Percentiles rank a stretch among this genome's conserved stretches.
Conservation (phyloP, 2,113 vertebrate genomes). For the Candoia aspera region DNA sequence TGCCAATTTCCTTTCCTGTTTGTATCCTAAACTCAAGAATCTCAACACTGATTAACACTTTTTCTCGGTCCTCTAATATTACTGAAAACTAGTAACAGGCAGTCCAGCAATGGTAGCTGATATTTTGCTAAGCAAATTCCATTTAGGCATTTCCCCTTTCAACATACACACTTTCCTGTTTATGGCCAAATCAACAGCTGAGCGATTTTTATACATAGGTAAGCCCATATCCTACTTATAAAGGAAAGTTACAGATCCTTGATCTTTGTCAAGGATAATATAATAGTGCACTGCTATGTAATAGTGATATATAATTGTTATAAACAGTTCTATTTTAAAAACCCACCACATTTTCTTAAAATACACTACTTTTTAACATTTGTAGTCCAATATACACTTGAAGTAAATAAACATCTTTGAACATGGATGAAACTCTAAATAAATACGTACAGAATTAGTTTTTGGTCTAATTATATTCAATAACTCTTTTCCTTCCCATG, state of each 20-base stretch:
- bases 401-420: neutral
- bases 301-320: neutral
- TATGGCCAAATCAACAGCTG: neutral
- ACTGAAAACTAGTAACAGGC: neutral
- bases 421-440: neutral
- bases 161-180: neutral
- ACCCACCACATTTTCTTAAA: neutral
- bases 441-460: neutral
- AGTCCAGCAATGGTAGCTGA: neutral
- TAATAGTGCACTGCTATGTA: neutral
- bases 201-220: neutral
- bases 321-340: neutral
- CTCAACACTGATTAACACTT: neutral
- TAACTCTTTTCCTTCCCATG: neutral
- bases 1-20: neutral
- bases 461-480: neutral
- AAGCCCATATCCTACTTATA: neutral
- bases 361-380: neutral
- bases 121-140: neutral
- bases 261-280: neutral
- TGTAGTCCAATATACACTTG: neutral
- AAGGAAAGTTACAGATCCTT: neutral
- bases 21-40: neutral
- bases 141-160: neutral
- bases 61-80: neutral